Evolutionary conservation across 2,888 invertebrate genomes (phyloP), one percentile per base, ranked within the genome.

Genomic region (Cylloceria caligata): DNA sequence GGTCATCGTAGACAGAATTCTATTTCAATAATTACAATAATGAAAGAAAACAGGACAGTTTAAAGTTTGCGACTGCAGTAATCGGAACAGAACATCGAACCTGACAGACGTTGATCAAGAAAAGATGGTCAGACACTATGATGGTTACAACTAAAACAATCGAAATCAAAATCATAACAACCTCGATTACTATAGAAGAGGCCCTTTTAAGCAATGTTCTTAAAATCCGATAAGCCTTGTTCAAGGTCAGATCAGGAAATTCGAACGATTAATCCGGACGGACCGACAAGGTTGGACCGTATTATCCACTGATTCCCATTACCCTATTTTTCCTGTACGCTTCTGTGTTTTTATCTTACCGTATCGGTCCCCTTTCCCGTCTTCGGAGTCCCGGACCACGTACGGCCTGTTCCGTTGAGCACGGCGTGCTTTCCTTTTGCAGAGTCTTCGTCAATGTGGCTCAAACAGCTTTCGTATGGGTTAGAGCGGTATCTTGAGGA

Each of bases 391-490:
- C 73, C 52, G 60, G 67, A 78, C 68, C 72, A 69, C 75, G 81
- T 62, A 65, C 65, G 67, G 76, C 67, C 9, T 34, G 79, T 76
- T 60, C 36, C 65, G 64, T 65, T 62, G 49, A 36, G 27, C 21
- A 13, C 45, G 36, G 9, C 16, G 45, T n/a, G 75, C 52, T 74
- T 55, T 55, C 80, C 77, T 81, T 77, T 73, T 55, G 77, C 16
- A 64, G 81, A 81, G 55, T 73, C 68, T 21, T 77, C 27, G 42
- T 80, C 77, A 83, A 73, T 62, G 62, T 27, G 64, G 68, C 34
- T 77, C 36, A 11, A n/a, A 65, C 19, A n/a, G 49, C 24, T 65
- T 30, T 57, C 57, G 69, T 62, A 42, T 55, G 36, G 55, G 39
- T 39, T 21, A 69, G 64, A 24, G 49, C 34, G 42, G 47, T 27